phyloP scores from a whole-genome alignment of 2,888 invertebrate species.

The Pristionchus entomophagus region DNA sequence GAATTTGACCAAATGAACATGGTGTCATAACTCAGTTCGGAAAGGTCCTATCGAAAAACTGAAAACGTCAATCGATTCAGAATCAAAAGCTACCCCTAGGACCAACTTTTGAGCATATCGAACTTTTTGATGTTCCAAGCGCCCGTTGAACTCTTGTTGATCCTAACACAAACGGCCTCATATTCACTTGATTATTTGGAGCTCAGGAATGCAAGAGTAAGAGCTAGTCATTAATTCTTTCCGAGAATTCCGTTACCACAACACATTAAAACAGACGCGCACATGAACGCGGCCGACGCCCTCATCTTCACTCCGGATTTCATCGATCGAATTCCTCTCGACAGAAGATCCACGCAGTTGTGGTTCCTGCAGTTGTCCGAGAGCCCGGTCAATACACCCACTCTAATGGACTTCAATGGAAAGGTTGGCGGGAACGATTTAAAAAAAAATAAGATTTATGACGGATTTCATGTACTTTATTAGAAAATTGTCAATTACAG shows the following conservation, averaged over 20 bases:
- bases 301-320: conserved; percentile 45
- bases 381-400: conserved; percentile 53
- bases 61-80: too few relatives aligned
- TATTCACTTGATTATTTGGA: too few relatives aligned
- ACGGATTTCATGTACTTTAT: too few relatives aligned
- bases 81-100: too few relatives aligned
- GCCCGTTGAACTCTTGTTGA: too few relatives aligned
- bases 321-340: conserved; percentile 21
- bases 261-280: background rate
- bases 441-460: background rate
- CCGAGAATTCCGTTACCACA: background rate
- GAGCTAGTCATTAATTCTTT: background rate
- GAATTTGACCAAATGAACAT: too few relatives aligned
- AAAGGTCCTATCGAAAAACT: too few relatives aligned
- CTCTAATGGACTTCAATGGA: conserved; percentile 50
- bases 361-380: conserved; percentile 55
- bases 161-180: too few relatives aligned
- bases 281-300: background rate
- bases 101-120: too few relatives aligned
- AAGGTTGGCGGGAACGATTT: conserved; percentile 42
- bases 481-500: too few relatives aligned
- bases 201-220: background rate
- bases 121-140: too few relatives aligned
- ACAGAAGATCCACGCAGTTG: conserved; percentile 35
- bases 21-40: too few relatives aligned